Evolutionary conservation across 2,797 vertebrate species (phyloP), one percentile per base, ranked within the genome.

Genomic region (Thripadectes ignobilis): DNA sequence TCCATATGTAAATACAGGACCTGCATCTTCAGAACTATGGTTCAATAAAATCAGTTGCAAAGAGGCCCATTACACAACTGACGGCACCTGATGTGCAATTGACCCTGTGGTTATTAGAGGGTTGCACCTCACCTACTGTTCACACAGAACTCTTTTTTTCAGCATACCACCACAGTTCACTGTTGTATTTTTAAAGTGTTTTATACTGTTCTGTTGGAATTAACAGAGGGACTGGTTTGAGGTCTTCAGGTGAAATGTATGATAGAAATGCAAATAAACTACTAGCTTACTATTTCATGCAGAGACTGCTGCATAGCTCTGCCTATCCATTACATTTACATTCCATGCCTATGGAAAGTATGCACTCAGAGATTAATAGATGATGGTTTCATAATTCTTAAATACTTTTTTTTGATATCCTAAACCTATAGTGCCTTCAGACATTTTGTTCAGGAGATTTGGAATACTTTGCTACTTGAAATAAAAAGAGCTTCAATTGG

Each of bases 401-500:
- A 96, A 94, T 88, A 93, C 52, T 82, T 95, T 95, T 95, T 96
- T 96, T 95, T 96, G 69, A 96, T 93, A 94, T 86, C 73, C 73
- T 94, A 94, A 96, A 95, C 91, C 76, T 88, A 88, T 55, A 96
- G 79, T 79, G 88, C 88, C 92, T 95, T 96, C 82, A 93, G 92
- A 96, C 66, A 96, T 96, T 95, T 94, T 90, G 82, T 97, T 93
- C 91, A 67, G 85, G 77, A 95, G 62, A 86, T 89, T 59, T 93
- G 12, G 65, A 94, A 95, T 77, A 94, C 48, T 78, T 92, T 95
- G 43, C 88, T 67, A 86, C 89, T 97, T 93, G 84, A 96, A 97
- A 96, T 95, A 93, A 93, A 93, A 85, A 82, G 71, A 77, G 15
- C 26, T 72, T 71, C 75, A 46, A 41, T 88, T 76, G 79, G 58